A percentile compares a stretch with the other conserved stretches of the same genome.
These are phyloP conservation scores for Intellagama lesueurii DNA, from an alignment of 2,797 vertebrate genomes.

Conservation along the genomic window DNA sequence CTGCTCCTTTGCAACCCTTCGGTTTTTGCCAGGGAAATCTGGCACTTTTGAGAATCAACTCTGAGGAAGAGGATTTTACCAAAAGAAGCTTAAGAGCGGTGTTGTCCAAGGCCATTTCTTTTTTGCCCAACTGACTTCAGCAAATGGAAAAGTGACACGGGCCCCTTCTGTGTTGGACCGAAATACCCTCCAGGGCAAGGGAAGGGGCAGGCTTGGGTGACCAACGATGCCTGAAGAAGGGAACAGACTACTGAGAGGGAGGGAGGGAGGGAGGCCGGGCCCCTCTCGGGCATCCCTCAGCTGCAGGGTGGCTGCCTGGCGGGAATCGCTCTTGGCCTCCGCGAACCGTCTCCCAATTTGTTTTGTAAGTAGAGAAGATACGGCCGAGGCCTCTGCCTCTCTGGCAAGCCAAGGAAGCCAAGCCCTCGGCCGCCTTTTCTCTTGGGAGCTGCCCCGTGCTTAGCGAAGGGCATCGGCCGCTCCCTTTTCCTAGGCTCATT, in stretches of 20 bases:
- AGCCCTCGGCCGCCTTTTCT: neutral
- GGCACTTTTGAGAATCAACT: neutral
- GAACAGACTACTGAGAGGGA: neutral
- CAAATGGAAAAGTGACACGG: too few relatives aligned
- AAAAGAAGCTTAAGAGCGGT: neutral
- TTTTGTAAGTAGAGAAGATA: neutral
- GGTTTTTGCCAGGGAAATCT: neutral
- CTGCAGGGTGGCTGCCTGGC: too few relatives aligned
- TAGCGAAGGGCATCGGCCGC: neutral
- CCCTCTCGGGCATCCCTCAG: too few relatives aligned
- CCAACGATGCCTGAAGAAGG: too few relatives aligned
- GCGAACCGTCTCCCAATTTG: neutral
- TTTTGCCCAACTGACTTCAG: neutral
- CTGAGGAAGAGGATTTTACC: neutral
- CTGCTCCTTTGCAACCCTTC: too few relatives aligned
- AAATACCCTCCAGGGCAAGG: neutral
- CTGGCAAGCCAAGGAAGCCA: neutral
- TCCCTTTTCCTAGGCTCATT: neutral
- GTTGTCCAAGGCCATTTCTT: too few relatives aligned
- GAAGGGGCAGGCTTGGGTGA: neutral
- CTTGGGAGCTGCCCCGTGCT: neutral
- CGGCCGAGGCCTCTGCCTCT: neutral
- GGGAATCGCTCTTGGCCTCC: too few relatives aligned
- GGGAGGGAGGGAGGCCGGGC: too few relatives aligned
- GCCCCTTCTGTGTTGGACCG: neutral